These are phyloP conservation scores for Pocillopora verrucosa DNA, from an alignment of 64 coral and sea anemone genomes.

Conservation along the genomic window DNA sequence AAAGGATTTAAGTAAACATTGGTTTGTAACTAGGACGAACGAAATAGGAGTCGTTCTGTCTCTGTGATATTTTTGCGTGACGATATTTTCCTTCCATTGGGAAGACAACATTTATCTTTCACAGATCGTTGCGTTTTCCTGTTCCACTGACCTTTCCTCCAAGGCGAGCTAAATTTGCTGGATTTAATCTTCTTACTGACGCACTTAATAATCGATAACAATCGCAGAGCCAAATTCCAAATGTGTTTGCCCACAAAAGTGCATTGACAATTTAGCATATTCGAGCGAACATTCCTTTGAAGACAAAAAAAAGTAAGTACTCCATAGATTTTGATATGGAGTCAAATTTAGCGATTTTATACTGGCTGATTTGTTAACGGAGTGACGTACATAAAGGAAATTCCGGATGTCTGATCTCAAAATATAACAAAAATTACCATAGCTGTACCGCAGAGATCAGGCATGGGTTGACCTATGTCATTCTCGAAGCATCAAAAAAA, in stretches of 20 bases:
- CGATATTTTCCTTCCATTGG: not conserved
- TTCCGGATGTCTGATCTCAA: too few species aligned
- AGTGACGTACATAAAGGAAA: too few species aligned
- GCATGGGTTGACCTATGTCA: not conserved
- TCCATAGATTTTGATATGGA: not conserved
- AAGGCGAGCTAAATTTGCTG: not conserved
- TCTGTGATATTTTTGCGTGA: not conserved
- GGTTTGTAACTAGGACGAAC: slow-evolving; percentile 5
- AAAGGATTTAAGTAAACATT: slow-evolving; percentile 9
- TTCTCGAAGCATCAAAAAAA: not conserved
- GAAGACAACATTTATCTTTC: not conserved
- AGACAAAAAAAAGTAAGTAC: not conserved
- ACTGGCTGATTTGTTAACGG: too few species aligned
- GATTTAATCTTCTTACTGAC: not conserved
- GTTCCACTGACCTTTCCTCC: not conserved
- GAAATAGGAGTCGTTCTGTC: not conserved
- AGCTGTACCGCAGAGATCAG: not conserved
- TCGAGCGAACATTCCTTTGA: not conserved
- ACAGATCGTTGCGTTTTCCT: not conserved
- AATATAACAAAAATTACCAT: not conserved
- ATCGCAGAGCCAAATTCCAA: not conserved
- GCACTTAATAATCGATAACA: not conserved
- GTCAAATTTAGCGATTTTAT: too few species aligned
- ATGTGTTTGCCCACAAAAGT: not conserved
- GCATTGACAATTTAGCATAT: not conserved